Conservation (phyloP, 2,797 vertebrate genomes). For the Vipera latastei region DNA sequence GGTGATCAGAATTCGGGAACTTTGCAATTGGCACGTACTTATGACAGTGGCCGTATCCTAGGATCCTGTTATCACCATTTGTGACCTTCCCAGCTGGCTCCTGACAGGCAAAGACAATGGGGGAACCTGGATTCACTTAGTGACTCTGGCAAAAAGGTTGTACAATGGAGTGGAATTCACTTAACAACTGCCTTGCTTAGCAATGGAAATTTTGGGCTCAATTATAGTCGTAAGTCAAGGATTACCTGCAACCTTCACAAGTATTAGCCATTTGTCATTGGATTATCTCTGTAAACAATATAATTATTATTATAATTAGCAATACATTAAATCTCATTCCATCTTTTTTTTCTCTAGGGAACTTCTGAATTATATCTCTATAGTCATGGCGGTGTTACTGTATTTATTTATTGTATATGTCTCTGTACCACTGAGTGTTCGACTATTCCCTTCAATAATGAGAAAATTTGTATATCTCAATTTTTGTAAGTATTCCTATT, state of each 20-base stretch:
- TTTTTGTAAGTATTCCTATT: slow-evolving; percentile 74
- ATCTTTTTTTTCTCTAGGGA: slow-evolving; percentile 36
- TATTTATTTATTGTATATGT: slow-evolving; percentile 60
- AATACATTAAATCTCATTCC: not conserved
- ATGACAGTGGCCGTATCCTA: not conserved
- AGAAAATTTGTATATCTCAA: slow-evolving; percentile 77
- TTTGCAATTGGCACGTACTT: not conserved
- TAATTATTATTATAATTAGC: not conserved
- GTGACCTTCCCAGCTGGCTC: not conserved
- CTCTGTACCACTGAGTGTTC: slow-evolving; percentile 67
- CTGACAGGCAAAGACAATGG: not conserved
- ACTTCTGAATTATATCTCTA: slow-evolving; percentile 21
- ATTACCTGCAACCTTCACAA: not conserved
- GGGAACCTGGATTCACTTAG: not conserved
- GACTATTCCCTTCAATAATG: slow-evolving; percentile 73
- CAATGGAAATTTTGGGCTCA: not conserved
- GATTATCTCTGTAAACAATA: not conserved
- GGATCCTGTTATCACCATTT: not conserved
- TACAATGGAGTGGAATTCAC: not conserved
- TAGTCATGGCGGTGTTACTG: slow-evolving; percentile 44
- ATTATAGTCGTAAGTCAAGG: not conserved
- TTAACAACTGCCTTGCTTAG: not conserved
- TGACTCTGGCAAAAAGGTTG: not conserved
- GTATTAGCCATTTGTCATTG: not conserved
- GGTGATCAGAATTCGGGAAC: not conserved